Conservation (phyloP, 2,888 invertebrate species). For the Melieria picta region DNA sequence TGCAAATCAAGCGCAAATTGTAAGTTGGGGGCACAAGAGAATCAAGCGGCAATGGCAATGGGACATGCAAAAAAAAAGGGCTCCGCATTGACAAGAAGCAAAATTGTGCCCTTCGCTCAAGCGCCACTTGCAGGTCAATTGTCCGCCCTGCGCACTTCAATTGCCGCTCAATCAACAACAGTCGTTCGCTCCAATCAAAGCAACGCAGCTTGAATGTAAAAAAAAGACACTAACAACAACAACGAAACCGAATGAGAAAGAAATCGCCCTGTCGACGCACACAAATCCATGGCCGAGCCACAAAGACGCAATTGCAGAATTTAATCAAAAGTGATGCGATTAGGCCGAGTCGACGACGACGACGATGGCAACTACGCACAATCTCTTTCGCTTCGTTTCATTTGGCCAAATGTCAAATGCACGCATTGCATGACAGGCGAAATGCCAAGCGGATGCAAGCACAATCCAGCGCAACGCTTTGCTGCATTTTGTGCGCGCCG, state of each 20-base stretch:
- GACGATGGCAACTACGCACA: no score
- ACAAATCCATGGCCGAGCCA: no score
- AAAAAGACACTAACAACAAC: background rate
- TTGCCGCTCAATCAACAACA: conserved; percentile 13
- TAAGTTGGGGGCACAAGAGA: conserved; percentile 13
- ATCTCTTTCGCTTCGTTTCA: no score
- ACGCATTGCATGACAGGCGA: no score
- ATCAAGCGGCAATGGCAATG: background rate
- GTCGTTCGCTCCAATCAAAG: background rate
- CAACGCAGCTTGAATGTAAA: conserved; percentile 4
- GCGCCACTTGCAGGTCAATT: background rate
- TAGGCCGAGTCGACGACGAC: background rate
- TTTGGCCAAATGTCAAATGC: no score
- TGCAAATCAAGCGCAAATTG: conserved; percentile 29
- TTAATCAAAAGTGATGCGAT: conserved; percentile 29
- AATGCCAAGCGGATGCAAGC: no score
- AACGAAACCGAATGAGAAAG: background rate
- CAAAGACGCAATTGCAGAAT: conserved; percentile 22
- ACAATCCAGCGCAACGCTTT: no score
- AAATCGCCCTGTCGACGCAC: no score
- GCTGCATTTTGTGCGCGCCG: no score
- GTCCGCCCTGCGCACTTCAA: conserved; percentile 17
- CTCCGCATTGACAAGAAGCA: no score
- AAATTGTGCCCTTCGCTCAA: background rate
- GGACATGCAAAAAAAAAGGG: background rate